Percentiles rank a stretch among this genome's conserved stretches.
Evolutionary conservation across 2,888 invertebrate species (phyloP).

Genomic region (Pandemis corylana): DNA sequence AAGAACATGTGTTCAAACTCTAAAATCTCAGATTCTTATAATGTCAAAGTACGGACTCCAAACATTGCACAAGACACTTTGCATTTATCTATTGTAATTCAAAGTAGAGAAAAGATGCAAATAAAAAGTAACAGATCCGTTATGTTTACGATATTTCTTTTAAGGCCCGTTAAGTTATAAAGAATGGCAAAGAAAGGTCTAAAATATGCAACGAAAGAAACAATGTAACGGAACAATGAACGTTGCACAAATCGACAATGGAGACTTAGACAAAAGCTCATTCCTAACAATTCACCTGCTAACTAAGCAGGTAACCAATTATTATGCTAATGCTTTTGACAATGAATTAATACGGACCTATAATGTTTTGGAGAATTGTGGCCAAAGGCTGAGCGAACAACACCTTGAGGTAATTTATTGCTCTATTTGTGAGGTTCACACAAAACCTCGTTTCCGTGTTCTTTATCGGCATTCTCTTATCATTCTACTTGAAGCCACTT

Average conservation of each 20-base stretch:
- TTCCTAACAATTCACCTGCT: constrained; percentile 75
- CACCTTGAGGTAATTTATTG: constrained; percentile 83
- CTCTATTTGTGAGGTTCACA: constrained; percentile 68
- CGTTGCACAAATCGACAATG: constrained; percentile 74
- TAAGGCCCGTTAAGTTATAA: constrained; percentile 70
- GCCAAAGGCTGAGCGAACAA: constrained; percentile 72
- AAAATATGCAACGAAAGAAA: constrained; percentile 61
- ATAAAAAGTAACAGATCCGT: constrained; percentile 65
- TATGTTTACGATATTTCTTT: constrained; percentile 76
- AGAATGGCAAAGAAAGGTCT: constrained; percentile 58
- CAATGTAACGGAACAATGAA: constrained; percentile 50
- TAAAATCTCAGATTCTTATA: constrained; percentile 50
- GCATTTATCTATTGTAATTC: constrained; percentile 68
- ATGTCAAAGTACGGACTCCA: constrained; percentile 50
- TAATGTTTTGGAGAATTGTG: constrained; percentile 81
- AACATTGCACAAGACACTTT: constrained; percentile 53
- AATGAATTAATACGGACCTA: constrained; percentile 68
- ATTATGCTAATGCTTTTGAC: constrained; percentile 77
- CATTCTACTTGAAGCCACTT: constrained; percentile 69
- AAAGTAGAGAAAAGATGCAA: constrained; percentile 74
- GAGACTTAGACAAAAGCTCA: constrained; percentile 61
- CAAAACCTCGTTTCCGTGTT: constrained; percentile 83
- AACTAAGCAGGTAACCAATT: constrained; percentile 79
- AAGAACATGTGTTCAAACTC: constrained; percentile 63
- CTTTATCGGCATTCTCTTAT: constrained; percentile 75